phyloP scores from a whole-genome alignment of 2,888 invertebrate species.

The Lycophotia porphyrea region DNA sequence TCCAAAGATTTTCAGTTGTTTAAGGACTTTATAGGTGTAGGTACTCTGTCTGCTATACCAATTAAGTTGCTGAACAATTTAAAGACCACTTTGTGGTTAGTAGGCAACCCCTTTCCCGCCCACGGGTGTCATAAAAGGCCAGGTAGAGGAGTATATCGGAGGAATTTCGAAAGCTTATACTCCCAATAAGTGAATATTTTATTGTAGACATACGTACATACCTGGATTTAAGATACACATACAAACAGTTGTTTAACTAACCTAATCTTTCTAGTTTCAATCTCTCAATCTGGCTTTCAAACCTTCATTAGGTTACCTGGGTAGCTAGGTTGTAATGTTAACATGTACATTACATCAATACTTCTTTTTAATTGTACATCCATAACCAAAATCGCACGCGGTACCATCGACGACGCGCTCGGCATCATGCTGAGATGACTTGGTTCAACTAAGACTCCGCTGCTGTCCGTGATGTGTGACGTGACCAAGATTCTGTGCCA shows the following conservation, averaged over 20 bases:
- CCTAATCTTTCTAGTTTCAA: neutral
- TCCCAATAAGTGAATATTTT: neutral
- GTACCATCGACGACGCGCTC: too few species aligned
- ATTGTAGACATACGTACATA: neutral
- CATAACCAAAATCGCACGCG: neutral
- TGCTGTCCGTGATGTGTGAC: neutral
- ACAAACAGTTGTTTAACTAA: neutral
- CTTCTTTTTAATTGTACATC: neutral
- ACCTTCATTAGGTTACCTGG: neutral
- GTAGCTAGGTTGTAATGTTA: neutral
- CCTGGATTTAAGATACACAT: neutral
- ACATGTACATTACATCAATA: neutral
- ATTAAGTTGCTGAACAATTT: slow-evolving; percentile 10
- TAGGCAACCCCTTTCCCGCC: neutral
- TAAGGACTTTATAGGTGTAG: neutral
- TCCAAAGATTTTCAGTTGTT: neutral
- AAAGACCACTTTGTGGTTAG: neutral
- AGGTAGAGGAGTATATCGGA: neutral
- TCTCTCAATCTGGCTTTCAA: neutral
- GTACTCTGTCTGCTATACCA: neutral
- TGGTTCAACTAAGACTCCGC: neutral
- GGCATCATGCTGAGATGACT: neutral
- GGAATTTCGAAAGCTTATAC: neutral
- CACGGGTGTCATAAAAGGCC: slow-evolving; percentile 11
- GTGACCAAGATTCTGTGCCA: neutral